Conservation (phyloP, 2,797 vertebrate genomes). For the Erithacus rubecula region DNA sequence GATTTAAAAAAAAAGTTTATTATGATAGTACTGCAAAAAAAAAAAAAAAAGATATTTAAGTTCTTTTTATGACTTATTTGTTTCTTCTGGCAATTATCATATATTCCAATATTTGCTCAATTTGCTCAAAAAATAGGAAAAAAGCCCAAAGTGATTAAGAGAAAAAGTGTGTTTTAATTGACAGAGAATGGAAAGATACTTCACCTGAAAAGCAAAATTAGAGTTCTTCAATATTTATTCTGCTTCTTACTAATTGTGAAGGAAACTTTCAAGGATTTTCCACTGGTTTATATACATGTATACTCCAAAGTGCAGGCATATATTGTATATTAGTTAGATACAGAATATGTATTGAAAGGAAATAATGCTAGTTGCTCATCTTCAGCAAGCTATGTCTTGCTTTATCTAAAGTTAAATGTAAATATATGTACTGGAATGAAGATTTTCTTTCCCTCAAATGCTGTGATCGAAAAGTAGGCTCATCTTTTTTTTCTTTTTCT, state of each 20-base stretch:
- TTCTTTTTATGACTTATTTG: not conserved
- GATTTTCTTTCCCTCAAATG: slow-evolving; percentile 53
- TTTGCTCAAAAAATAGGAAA: not conserved
- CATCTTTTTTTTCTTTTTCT: slow-evolving; percentile 71
- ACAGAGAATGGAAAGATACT: not conserved
- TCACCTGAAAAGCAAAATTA: not conserved
- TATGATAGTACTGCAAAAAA: not conserved
- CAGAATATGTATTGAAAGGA: slow-evolving; percentile 22
- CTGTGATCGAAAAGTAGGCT: slow-evolving; percentile 74
- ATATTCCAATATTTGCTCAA: not conserved
- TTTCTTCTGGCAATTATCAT: not conserved
- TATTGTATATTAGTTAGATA: not conserved
- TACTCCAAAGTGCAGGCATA: not conserved
- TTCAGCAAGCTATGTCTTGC: slow-evolving; percentile 66
- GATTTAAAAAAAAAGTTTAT: not conserved
- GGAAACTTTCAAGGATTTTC: slow-evolving; percentile 11
- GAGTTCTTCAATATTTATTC: not conserved
- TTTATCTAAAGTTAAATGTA: slow-evolving; percentile 72
- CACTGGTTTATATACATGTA: not conserved
- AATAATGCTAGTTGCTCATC: slow-evolving; percentile 38
- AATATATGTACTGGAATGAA: slow-evolving; percentile 63
- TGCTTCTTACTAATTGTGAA: not conserved
- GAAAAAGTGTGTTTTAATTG: not conserved
- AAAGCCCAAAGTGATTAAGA: not conserved
- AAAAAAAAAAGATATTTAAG: not conserved